Conservation (phyloP, 2,113 vertebrate species). For the Hucho hucho region DNA sequence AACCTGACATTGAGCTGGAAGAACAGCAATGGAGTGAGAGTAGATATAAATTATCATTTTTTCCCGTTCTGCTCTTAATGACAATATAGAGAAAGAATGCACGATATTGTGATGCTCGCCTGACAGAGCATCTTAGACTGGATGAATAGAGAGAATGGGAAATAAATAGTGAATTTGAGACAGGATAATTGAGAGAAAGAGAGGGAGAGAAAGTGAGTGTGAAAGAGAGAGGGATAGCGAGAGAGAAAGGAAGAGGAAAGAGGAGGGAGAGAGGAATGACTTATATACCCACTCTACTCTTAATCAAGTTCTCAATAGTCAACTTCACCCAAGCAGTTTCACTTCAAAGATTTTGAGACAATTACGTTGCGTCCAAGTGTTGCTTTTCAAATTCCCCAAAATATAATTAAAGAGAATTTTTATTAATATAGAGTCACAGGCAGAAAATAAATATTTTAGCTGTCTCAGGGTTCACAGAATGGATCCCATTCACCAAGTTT, state of each 20-base stretch:
- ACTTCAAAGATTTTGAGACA: constrained; percentile 70
- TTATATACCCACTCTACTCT: constrained; percentile 51
- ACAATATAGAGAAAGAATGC: constrained; percentile 10
- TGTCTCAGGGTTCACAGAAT: constrained; percentile 35
- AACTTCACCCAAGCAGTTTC: constrained; percentile 65
- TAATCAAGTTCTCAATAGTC: constrained; percentile 67
- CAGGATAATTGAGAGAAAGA: constrained; percentile 23
- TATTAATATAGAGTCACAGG: constrained; percentile 53
- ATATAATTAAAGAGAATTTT: constrained; percentile 61
- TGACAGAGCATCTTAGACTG: constrained; percentile 26
- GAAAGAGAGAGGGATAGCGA: constrained; percentile 10
- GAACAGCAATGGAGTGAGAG: background rate
- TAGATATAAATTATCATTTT: background rate
- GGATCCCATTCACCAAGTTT: constrained; percentile 21
- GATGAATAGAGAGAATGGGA: constrained; percentile 31
- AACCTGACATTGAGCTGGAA: constrained; percentile 13
- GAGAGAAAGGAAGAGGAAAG: too few species aligned
- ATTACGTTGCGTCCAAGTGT: constrained; percentile 61
- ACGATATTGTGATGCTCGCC: constrained; percentile 14
- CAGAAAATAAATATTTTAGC: constrained; percentile 51
- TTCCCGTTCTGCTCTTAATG: constrained; percentile 4
- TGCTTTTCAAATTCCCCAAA: constrained; percentile 52
- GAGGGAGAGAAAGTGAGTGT: constrained; percentile 26
- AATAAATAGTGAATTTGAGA: constrained; percentile 14
- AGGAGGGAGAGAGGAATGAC: constrained; percentile 17